Evolutionary conservation across 2,113 vertebrate genomes (phyloP).

Genomic region (Neogobius melanostomus): DNA sequence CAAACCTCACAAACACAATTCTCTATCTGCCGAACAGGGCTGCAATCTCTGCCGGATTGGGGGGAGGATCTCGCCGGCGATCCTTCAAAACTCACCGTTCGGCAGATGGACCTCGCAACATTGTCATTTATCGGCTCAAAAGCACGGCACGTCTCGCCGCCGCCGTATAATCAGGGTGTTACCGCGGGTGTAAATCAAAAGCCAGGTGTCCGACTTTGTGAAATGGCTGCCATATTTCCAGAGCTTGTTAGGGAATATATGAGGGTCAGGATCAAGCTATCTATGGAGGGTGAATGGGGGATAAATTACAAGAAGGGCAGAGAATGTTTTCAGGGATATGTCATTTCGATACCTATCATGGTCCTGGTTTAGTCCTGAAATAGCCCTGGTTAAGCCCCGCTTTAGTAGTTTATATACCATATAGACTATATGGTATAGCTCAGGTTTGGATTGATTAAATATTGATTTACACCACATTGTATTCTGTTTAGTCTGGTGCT

Average conservation of each 20-base stretch:
- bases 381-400: too few relatives aligned
- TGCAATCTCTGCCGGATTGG: slow-evolving; percentile 41
- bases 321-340: too few relatives aligned
- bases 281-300: slow-evolving; percentile 28
- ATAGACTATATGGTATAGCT: too few relatives aligned
- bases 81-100: slow-evolving; percentile 63
- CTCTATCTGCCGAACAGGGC: slow-evolving; percentile 44
- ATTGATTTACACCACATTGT: too few relatives aligned
- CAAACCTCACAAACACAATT: slow-evolving; percentile 36
- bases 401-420: too few relatives aligned
- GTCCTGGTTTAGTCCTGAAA: too few relatives aligned
- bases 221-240: slow-evolving; percentile 56
- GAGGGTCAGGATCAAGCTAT: slow-evolving; percentile 45
- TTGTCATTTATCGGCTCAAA: slow-evolving; percentile 61
- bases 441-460: too few relatives aligned
- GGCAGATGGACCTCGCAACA: slow-evolving; percentile 49
- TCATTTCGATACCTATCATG: too few relatives aligned
- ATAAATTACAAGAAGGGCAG: slow-evolving; percentile 45
- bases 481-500: too few relatives aligned
- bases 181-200: slow-evolving; percentile 64
- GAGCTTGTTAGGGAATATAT: slow-evolving; percentile 58
- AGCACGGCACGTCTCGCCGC: slow-evolving; percentile 35
- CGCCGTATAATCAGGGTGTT: slow-evolving; percentile 54
- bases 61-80: slow-evolving; percentile 61
- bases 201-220: slow-evolving; percentile 59